Base-by-base conservation (phyloP, 2,797 vertebrate species). In the Pterois miles region DNA sequence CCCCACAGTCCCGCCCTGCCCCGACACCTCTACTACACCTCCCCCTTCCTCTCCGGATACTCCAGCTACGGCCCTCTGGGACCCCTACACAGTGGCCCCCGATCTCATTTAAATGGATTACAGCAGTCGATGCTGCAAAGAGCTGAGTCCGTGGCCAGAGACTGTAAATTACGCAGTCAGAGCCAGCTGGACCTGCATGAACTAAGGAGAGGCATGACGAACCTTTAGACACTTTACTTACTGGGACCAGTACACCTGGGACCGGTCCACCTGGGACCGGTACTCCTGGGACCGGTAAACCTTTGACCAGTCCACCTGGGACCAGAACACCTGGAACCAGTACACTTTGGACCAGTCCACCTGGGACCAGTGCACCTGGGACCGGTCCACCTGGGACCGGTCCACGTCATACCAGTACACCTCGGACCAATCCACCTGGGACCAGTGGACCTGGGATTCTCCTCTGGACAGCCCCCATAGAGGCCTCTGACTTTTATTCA, bases 21-120 rank as follows among this genome's bases (percentile, higher is more conserved):
- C 56, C 94, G 96, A 66, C 96, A 96, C 66, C 94, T 98, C 18
- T 98, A 97, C 89, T 97, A 98, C 94, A 83, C 95, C 29, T 90
- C 96, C 60, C 96, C 96, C 60, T 96, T 98, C 90, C 94, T 98
- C 75, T 93, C 96, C 0, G 96, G 96, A 62, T 98, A 96, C 91
- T 96, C 97, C 89, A 94, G 96, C 96, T 97, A 96, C 83, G 89
- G 95, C 80, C 93, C 96, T 56, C 96, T 97, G 85, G 96, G 96
- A 83, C 94, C 95, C 78, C 93, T 96, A 52, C 96, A 95, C 48
- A 89, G 93, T 81, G 83, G 93, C 82, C 91, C 95, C 5, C 91
- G 92, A 76, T 88, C 94, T 1, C 92, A 94, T 77, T 93, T 97
- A 88, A 97, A 94, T 89, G 97, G 97, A 97, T 96, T 97, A 96